Base-by-base conservation (phyloP, 2,113 vertebrate species). In the Rhinopithecus roxellana region DNA sequence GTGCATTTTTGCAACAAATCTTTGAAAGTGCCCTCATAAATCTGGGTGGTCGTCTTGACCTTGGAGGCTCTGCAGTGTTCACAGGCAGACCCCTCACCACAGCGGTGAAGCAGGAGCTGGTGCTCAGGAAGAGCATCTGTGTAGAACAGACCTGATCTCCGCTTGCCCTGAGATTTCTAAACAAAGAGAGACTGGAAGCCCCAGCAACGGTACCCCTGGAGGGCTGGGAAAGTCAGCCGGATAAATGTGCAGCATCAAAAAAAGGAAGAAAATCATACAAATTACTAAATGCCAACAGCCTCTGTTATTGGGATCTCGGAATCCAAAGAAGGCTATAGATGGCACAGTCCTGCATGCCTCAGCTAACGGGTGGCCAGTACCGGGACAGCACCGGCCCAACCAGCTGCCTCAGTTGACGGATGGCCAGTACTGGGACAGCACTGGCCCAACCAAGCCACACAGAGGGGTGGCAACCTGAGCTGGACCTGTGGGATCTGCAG, bases 151-250 rank as follows among this genome's bases (percentile, higher is more conserved):
- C 0, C 22, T 77, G 55, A 40, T 86, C 83, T 84, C 74, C 11
- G 9, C 48, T 48, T 83, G 43, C 78, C 77, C 32, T 10, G 40
- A 81, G 92, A 40, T 90, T 97, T 89, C 72, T 87, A 94, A 96
- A 72, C 43, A 81, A 72, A 69, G 38, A 32, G 72, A 92, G 75
- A 5, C 93, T 18, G 12, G 91, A 90, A 90, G 93, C 12, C 13
- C 7, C 67, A 48, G 48, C 38, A 90, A 40, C 25, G 20, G 61
- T 35, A 13, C 4, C 23, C 69, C 86, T 74, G 74, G 61, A 69
- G 72, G 64, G 64, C 74, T 13, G 72, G 89, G 83, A 81, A 40
- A 86, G 75, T 79, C 45, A 90, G 13, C 32, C 9, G 43, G 52
- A 89, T 86, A 35, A 80, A 38, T 35, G n/a, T 80, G 57, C 50